Evolutionary conservation across 2,797 vertebrate genomes (phyloP).

Genomic region (Triplophysa yarkandensis): DNA sequence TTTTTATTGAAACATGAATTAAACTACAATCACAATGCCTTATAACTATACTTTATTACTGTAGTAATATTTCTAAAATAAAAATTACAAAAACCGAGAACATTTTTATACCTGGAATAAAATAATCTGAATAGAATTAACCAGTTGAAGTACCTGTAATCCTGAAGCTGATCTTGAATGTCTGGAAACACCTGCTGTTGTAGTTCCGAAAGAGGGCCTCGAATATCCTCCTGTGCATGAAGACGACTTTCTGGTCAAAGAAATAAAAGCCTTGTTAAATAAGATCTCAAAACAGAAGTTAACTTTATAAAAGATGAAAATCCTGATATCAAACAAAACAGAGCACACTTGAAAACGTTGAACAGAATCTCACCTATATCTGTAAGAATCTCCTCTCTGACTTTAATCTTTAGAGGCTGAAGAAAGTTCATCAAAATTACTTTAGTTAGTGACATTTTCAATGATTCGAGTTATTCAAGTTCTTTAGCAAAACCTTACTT

Average conservation of each 20-base stretch:
- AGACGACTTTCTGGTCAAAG: constrained; percentile 79
- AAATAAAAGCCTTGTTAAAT: not conserved
- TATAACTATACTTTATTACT: too few species aligned
- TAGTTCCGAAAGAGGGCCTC: constrained; percentile 80
- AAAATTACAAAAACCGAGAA: too few species aligned
- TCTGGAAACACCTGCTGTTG: constrained; percentile 88
- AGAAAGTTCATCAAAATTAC: not conserved
- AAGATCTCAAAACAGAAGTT: not conserved
- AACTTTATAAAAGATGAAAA: too few species aligned
- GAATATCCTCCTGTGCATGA: constrained; percentile 84
- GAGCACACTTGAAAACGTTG: not conserved
- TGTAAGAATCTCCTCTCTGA: constrained; percentile 80
- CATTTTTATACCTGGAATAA: too few species aligned
- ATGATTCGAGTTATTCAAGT: not conserved
- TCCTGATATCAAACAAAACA: too few species aligned
- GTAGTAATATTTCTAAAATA: too few species aligned
- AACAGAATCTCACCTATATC: constrained; percentile 83
- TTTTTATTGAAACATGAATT: too few species aligned
- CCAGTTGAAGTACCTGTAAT: constrained; percentile 81
- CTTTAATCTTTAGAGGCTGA: constrained; percentile 87
- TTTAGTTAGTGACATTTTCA: not conserved
- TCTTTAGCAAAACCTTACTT: too few species aligned
- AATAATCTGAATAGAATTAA: not conserved
- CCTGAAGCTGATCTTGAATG: constrained; percentile 93
- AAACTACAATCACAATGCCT: too few species aligned